These are phyloP conservation scores for Zosterops hypoxanthus DNA, from an alignment of 2,113 vertebrate species.

Conservation along the genomic window DNA sequence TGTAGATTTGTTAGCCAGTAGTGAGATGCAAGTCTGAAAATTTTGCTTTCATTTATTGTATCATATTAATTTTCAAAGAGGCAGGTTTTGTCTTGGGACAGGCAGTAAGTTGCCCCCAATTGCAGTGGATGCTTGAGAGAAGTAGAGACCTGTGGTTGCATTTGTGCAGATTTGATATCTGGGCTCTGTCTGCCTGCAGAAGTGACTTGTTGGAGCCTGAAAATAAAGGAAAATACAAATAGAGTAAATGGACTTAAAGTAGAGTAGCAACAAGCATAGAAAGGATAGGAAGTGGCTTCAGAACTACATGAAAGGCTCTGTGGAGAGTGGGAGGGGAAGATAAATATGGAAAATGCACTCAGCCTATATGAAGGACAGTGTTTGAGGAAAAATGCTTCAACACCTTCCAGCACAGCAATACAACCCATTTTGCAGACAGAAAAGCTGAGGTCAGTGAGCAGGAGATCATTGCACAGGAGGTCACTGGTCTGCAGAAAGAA, in stretches of 20 bases:
- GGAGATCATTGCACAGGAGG: neutral
- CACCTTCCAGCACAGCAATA: neutral
- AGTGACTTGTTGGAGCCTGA: neutral
- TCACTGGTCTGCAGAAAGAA: neutral
- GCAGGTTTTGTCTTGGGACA: neutral
- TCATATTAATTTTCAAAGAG: neutral
- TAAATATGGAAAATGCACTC: neutral
- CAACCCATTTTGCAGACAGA: neutral
- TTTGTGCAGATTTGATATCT: neutral
- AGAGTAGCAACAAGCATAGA: neutral
- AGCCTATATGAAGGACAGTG: neutral
- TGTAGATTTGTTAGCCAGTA: neutral
- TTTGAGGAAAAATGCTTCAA: neutral
- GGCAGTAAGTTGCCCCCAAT: rapidly evolving
- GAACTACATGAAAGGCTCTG: neutral
- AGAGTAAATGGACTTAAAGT: neutral
- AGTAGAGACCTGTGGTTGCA: neutral
- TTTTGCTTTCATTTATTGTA: rapidly evolving
- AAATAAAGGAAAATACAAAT: neutral
- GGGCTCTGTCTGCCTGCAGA: neutral
- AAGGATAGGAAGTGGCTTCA: neutral
- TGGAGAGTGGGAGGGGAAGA: neutral
- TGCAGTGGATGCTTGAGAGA: neutral
- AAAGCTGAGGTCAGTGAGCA: neutral
- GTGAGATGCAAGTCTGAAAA: neutral